Evolutionary conservation across 1,140 invertebrate species (phyloP), one percentile per base, ranked within the genome.

Genomic region (Microvelia longipes): DNA sequence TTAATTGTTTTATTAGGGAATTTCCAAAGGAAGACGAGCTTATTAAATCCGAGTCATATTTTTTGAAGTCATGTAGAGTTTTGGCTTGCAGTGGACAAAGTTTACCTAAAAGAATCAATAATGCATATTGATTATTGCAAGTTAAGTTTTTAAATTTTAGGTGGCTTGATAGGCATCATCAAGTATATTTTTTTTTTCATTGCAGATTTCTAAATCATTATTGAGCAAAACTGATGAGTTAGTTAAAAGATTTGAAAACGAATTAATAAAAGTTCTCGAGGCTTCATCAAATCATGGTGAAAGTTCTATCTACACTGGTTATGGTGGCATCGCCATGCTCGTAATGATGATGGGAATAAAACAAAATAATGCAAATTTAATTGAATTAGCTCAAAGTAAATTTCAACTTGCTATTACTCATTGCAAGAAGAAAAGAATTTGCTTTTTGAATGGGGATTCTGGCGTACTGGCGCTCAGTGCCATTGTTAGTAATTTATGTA

Each of bases 391-490:
- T 50, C 35, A 11, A 19, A 19, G 19, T 5, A 50, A 50, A 50
- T 50, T 5, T 50, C 5, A 50, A 50, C 35, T 50, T 11, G 35
- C n/a, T 5, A 11, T 50, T 50, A 50, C 5, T 19, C 5, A 50
- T 50, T 11, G 14, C 14, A 72, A 66, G 13, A 69, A 70, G 2
- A 68, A 68, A 28, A 66, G 70, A n/a, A 28, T 71, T 24, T 68
- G 68, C 60, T 74, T 73, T 68, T 65, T 74, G 29, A 71, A 69
- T 66, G 73, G 73, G 1, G 64, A 72, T 66, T 62, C 71, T 28
- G 73, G 73, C 15, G 50, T 70, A 26, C 64, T 68, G 30, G 69
- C 70, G n/a, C n/a, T n/a, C n/a, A n/a, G 70, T 28, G 67, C 73
- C 29, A 19, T 71, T 1, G 68, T 71, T 28, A 68, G 71, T 69